Base-by-base conservation (phyloP, 2,113 vertebrate genomes). In the Pluvianellus socialis region DNA sequence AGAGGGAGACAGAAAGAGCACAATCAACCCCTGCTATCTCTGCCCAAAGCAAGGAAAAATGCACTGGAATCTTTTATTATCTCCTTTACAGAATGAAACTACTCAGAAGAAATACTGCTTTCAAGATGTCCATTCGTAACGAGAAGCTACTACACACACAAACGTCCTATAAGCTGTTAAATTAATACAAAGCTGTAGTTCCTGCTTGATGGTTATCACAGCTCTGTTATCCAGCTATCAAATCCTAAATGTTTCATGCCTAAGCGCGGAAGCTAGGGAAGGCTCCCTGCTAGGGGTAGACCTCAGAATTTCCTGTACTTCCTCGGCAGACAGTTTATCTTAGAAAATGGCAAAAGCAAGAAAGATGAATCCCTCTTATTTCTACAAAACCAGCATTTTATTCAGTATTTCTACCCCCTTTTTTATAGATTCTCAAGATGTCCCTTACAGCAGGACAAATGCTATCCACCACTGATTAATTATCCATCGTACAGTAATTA, bases 1-100 rank as follows among this genome's bases (percentile, higher is more conserved):
- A 63, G 52, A 86, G 30, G 92, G 52, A 94, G 58, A 86, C 32
- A 82, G 55, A 95, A 66, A 86, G 28, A 81, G 50, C 79, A 94
- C 71, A 66, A 30, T 95, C 79, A 96, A 32, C 26, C 32, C 27
- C 61, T 86, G 92, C 77, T 73, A 81, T n/a, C 35, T 86, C 53
- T 84, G 83, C 44, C 65, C 59, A 86, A 84, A 86, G 52, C 79
- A 88, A 82, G 56, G 28, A 53, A 91, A 91, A 96, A 52, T 3
- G 32, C 33, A 49, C 0, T 22, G 56, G 20, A 42, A 72, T 68
- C 50, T 66, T 77, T 68, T 50, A 38, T 53, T 28, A 33, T 26
- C 10, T 80, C 50, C 33, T 77, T 71, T 59, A 71, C 40, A 72
- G 53, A 84, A 83, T 20, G 4, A 71, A 84, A 71, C 38, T 56